Evolutionary conservation across 2,888 invertebrate genomes (phyloP).

Genomic region (Nymphalis polychloros): DNA sequence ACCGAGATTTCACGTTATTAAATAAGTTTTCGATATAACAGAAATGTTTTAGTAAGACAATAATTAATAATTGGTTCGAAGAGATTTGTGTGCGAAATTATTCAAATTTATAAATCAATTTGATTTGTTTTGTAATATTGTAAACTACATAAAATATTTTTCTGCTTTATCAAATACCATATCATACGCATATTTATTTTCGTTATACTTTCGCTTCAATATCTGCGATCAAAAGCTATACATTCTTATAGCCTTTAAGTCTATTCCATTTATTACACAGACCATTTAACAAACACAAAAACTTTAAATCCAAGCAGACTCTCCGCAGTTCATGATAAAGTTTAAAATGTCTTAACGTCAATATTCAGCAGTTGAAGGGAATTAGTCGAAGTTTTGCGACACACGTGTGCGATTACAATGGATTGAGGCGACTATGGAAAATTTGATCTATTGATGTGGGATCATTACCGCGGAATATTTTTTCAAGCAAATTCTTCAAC

Average conservation of each 20-base stretch:
- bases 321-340: background rate
- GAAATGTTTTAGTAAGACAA: background rate
- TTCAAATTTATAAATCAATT: background rate
- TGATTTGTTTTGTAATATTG: background rate
- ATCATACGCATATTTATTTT: no score
- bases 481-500: conserved; percentile 18
- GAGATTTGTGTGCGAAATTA: background rate
- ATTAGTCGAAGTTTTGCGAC: conserved; percentile 32
- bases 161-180: background rate
- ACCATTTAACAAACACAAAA: background rate
- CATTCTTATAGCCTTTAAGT: conserved; percentile 1
- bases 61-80: conserved; percentile 1
- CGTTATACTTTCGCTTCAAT: background rate
- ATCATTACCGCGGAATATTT: conserved; percentile 28
- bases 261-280: background rate
- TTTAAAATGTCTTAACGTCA: conserved; percentile 5
- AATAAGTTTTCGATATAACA: background rate
- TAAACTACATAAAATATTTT: background rate
- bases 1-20: conserved; percentile 7
- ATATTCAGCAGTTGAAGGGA: conserved; percentile 14
- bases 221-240: background rate
- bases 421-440: conserved; percentile 38
- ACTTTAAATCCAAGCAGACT: background rate
- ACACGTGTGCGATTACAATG: conserved; percentile 43
- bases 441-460: conserved; percentile 41